These are phyloP conservation scores for Leptonema lineaticorne DNA, from an alignment of 1,140 invertebrate species.

Conservation along the genomic window DNA sequence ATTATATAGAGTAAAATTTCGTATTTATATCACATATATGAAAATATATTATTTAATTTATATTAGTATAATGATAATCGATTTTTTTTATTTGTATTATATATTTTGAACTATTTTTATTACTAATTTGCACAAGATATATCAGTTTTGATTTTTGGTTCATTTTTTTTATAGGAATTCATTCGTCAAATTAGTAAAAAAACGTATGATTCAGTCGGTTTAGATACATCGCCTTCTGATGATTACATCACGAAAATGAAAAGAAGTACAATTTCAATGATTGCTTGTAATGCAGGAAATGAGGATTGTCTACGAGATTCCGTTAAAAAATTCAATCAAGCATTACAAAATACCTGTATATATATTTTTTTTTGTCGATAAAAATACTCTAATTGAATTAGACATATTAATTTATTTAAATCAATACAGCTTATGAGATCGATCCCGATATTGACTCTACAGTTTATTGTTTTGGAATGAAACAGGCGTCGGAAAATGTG, in stretches of 20 bases:
- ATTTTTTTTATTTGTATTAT: no score
- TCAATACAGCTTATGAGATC: neutral
- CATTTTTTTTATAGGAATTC: constrained; percentile 59
- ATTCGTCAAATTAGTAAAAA: constrained; percentile 61
- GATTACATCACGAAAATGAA: constrained; percentile 64
- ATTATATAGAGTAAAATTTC: neutral
- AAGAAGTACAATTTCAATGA: constrained; percentile 65
- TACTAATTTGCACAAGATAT: no score
- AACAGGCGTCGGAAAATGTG: constrained; percentile 45
- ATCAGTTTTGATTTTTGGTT: neutral
- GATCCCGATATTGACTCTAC: constrained; percentile 42
- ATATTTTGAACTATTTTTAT: no score
- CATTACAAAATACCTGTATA: neutral
- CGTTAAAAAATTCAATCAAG: neutral
- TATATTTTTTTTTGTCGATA: neutral
- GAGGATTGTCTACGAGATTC: constrained; percentile 49
- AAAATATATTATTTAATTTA: neutral
- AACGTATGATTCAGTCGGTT: constrained; percentile 65
- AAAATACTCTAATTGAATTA: neutral
- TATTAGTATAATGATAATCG: no score
- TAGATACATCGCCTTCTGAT: constrained; percentile 58
- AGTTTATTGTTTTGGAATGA: neutral
- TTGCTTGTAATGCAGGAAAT: constrained; percentile 70
- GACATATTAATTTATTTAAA: constrained; percentile 61
- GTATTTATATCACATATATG: no score